phyloP scores from a whole-genome alignment of 1,140 invertebrate species.

The Globodera rostochiensis region DNA sequence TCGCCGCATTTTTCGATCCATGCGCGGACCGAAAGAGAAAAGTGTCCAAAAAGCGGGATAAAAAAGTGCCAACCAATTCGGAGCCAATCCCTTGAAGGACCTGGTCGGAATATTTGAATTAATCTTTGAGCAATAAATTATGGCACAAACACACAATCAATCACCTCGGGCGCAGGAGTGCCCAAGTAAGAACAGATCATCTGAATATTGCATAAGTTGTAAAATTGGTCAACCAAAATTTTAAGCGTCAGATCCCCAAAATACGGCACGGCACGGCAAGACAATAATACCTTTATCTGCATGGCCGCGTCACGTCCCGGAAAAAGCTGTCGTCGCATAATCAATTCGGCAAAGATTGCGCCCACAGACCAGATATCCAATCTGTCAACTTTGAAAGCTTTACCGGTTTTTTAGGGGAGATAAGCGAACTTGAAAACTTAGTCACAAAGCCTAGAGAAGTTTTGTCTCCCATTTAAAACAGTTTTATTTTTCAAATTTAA shows the following conservation, averaged over 20 bases:
- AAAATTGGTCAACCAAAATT: no score
- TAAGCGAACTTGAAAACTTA: no score
- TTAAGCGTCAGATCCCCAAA: no score
- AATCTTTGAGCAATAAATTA: background rate
- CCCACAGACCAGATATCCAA: slow-evolving; percentile 99
- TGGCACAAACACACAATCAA: background rate
- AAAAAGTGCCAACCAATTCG: slow-evolving; percentile 26
- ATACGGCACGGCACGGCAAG: no score
- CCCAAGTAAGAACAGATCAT: slow-evolving; percentile 56
- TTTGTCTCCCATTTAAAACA: no score
- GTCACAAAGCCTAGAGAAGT: no score
- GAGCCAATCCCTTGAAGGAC: slow-evolving; percentile 39
- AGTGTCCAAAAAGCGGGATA: no score
- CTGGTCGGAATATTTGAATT: slow-evolving; percentile 21
- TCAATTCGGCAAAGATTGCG: slow-evolving; percentile 94
- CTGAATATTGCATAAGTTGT: background rate
- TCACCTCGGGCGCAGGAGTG: slow-evolving; percentile 43
- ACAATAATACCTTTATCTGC: slow-evolving; percentile 42
- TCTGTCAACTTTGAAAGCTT: slow-evolving; percentile 32
- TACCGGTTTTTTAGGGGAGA: no score
- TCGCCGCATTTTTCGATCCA: slow-evolving; percentile 42
- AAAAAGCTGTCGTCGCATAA: slow-evolving; percentile 90
- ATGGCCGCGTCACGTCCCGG: slow-evolving; percentile 81
- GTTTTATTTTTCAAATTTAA: no score
- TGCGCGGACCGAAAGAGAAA: slow-evolving; percentile 13